Evolutionary conservation across 2,888 invertebrate genomes (phyloP).

Genomic region (Blera fallax): DNA sequence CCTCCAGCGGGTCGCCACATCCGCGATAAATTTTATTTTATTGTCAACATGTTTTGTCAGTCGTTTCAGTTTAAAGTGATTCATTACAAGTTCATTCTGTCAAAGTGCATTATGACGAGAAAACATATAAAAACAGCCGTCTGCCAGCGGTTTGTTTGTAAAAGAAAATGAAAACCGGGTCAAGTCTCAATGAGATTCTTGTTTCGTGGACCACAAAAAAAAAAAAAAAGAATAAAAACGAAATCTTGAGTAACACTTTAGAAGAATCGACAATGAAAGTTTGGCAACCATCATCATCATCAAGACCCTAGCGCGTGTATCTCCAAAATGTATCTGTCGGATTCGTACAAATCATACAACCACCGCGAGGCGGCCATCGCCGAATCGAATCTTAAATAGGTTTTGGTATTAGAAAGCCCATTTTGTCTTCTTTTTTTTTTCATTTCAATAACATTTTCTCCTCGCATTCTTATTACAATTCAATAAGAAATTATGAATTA

Average conservation of each 20-base stretch:
- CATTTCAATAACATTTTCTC: conserved; percentile 38
- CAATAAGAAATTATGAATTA: conserved; percentile 34
- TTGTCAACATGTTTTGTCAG: conserved; percentile 25
- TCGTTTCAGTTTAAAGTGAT: conserved; percentile 33
- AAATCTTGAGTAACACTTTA: conserved; percentile 32
- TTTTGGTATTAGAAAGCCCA: conserved; percentile 51
- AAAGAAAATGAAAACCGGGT: conserved; percentile 67
- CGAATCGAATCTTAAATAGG: conserved; percentile 9
- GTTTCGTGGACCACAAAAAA: neutral
- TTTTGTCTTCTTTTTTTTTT: neutral
- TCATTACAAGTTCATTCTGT: conserved; percentile 61
- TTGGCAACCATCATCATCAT: conserved; percentile 26
- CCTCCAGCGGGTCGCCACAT: conserved; percentile 3
- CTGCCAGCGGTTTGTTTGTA: neutral
- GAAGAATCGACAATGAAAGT: conserved; percentile 31
- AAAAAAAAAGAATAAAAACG: conserved; percentile 1
- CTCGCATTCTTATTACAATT: conserved; percentile 45
- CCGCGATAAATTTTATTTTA: conserved; percentile 5
- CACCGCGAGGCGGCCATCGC: neutral
- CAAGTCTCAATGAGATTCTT: conserved; percentile 20
- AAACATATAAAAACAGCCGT: conserved; percentile 12
- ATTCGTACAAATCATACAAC: neutral
- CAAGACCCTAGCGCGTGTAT: neutral
- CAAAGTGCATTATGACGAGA: conserved; percentile 44
- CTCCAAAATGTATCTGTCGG: neutral